phyloP scores from a whole-genome alignment of 2,113 vertebrate species.

The Toxostoma redivivum region DNA sequence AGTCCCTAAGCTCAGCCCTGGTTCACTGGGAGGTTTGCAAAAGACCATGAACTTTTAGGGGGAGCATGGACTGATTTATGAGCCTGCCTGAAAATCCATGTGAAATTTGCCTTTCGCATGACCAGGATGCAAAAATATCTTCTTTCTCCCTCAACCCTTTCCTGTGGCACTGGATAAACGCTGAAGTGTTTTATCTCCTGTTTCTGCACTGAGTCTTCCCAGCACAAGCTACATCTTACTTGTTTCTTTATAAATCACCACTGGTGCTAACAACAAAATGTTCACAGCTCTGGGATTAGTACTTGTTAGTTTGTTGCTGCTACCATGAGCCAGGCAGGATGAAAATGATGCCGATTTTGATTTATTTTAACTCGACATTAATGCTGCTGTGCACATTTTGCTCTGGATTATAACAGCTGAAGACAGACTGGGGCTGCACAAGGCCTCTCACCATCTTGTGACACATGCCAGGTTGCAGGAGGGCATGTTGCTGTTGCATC shows the following conservation, averaged over 20 bases:
- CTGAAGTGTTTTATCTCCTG: not conserved
- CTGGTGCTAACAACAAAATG: not conserved
- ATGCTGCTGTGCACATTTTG: not conserved
- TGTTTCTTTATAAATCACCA: conserved; percentile 12
- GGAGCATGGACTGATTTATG: conserved; percentile 43
- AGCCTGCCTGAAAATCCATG: conserved; percentile 32
- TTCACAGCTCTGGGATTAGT: not conserved
- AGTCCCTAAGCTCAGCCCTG: not conserved
- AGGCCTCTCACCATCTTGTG: not conserved
- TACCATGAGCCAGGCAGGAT: not conserved
- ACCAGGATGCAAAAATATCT: conserved; percentile 1
- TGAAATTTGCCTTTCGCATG: conserved; percentile 42
- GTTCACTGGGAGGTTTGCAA: conserved; percentile 31
- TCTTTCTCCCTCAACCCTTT: not conserved
- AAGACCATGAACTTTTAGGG: conserved; percentile 43
- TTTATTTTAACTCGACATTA: not conserved
- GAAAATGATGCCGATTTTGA: not conserved
- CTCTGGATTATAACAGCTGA: not conserved
- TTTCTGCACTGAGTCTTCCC: not conserved
- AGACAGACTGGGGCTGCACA: not conserved
- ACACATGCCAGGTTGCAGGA: not conserved
- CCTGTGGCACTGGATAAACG: not conserved
- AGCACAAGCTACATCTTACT: not conserved
- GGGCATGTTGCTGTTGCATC: not conserved
- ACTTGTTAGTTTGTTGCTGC: not conserved